phyloP scores from a whole-genome alignment of 2,113 vertebrate species.

The Tetrax tetrax region DNA sequence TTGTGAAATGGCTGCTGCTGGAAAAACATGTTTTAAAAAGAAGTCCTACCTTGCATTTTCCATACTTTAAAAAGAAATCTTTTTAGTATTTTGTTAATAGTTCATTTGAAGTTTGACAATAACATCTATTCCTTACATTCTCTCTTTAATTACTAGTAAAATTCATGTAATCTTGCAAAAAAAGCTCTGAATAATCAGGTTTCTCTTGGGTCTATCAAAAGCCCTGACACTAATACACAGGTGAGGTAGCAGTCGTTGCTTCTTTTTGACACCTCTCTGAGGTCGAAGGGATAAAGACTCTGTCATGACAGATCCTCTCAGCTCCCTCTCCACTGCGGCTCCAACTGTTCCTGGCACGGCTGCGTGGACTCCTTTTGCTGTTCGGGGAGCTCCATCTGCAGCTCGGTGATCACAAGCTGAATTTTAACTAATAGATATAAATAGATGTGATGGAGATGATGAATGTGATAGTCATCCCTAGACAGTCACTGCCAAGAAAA shows the following conservation, averaged over 20 bases:
- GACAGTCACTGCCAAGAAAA: neutral
- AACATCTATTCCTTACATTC: neutral
- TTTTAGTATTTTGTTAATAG: neutral
- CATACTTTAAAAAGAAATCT: neutral
- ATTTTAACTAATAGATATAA: constrained; percentile 30
- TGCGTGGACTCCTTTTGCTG: neutral
- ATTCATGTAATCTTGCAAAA: neutral
- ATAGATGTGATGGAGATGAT: neutral
- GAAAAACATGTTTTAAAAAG: neutral
- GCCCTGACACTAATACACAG: neutral
- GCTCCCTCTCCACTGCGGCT: neutral
- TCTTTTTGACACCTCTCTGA: neutral
- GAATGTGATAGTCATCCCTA: constrained; percentile 4
- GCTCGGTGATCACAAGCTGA: constrained; percentile 14
- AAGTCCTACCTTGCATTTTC: neutral
- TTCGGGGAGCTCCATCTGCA: constrained; percentile 27
- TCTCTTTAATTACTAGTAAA: neutral
- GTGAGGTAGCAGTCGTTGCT: neutral
- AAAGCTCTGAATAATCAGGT: neutral
- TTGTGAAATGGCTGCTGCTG: neutral
- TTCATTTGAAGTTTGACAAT: neutral
- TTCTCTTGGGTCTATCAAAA: neutral
- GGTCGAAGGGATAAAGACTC: neutral
- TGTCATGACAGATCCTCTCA: neutral
- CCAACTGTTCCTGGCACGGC: neutral